Evolutionary conservation across 2,888 invertebrate genomes (phyloP).

Genomic region (Sinohyriopsis cumingii): DNA sequence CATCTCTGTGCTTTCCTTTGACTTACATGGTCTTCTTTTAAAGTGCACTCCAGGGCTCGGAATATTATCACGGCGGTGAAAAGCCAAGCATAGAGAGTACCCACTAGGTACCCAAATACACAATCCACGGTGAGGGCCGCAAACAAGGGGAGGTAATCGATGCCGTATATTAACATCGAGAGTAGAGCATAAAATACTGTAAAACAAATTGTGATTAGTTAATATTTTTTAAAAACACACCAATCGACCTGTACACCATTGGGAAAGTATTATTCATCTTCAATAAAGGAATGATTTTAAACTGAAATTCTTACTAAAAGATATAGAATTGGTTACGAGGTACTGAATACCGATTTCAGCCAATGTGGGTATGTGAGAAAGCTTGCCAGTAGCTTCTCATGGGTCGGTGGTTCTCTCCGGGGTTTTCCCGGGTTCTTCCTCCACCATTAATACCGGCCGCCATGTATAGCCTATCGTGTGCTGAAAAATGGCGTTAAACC

Average conservation of each 20-base stretch:
- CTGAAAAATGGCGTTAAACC: too few relatives aligned
- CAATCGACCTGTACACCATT: not conserved
- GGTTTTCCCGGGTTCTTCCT: too few relatives aligned
- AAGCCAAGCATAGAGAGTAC: slow-evolving; percentile 48
- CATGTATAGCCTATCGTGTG: too few relatives aligned
- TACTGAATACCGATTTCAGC: too few relatives aligned
- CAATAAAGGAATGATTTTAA: too few relatives aligned
- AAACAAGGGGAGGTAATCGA: slow-evolving; percentile 52
- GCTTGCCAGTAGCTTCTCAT: too few relatives aligned
- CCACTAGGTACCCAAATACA: slow-evolving; percentile 39
- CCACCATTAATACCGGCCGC: too few relatives aligned
- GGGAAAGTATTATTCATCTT: too few relatives aligned
- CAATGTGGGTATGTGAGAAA: too few relatives aligned
- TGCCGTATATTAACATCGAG: slow-evolving; percentile 41
- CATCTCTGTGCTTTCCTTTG: not conserved
- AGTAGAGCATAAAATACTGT: slow-evolving; percentile 24
- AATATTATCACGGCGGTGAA: slow-evolving; percentile 30
- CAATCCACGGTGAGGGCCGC: slow-evolving; percentile 39
- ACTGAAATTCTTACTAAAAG: too few relatives aligned
- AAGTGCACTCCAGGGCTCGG: slow-evolving; percentile 5
- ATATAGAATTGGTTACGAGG: too few relatives aligned
- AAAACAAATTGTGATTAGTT: slow-evolving; percentile 3
- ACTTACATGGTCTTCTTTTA: slow-evolving; percentile 5
- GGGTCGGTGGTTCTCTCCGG: too few relatives aligned
- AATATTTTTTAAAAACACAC: not conserved